Percentiles rank a stretch among this genome's conserved stretches.
Evolutionary conservation across 2,113 vertebrate species (phyloP).

Genomic region (Blennius ocellaris): DNA sequence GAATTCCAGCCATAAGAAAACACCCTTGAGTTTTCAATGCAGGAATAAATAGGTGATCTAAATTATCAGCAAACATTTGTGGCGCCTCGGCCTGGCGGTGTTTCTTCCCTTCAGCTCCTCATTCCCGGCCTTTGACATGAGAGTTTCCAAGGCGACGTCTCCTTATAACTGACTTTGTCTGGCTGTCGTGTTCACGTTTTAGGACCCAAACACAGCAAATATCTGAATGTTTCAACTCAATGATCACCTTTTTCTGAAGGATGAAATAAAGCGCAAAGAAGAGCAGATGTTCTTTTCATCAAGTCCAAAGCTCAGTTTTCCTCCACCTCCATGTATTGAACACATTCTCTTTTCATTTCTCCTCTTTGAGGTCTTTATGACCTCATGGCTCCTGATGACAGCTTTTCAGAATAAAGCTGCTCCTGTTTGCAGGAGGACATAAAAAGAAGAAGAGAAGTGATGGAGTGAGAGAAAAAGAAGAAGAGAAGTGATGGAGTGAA

Average conservation of each 20-base stretch:
- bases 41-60: not conserved
- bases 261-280: not conserved
- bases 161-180: not conserved
- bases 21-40: conserved; percentile 8
- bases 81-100: not conserved
- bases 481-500: conserved; percentile 43
- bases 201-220: not conserved
- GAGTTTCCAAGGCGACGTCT: not conserved
- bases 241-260: not conserved
- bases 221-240: not conserved
- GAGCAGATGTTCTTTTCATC: not conserved
- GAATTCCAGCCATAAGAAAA: not conserved
- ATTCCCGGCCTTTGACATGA: not conserved
- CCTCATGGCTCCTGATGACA: not conserved
- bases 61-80: not conserved
- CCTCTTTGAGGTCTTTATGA: not conserved
- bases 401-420: conserved; percentile 5
- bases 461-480: conserved; percentile 52
- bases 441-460: not conserved
- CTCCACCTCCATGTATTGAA: not conserved
- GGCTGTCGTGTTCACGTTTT: not conserved
- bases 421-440: conserved; percentile 10
- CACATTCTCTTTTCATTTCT: not conserved
- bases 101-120: not conserved
- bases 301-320: not conserved